Conservation (phyloP, 2,113 vertebrate genomes). For the Siniperca knerii region DNA sequence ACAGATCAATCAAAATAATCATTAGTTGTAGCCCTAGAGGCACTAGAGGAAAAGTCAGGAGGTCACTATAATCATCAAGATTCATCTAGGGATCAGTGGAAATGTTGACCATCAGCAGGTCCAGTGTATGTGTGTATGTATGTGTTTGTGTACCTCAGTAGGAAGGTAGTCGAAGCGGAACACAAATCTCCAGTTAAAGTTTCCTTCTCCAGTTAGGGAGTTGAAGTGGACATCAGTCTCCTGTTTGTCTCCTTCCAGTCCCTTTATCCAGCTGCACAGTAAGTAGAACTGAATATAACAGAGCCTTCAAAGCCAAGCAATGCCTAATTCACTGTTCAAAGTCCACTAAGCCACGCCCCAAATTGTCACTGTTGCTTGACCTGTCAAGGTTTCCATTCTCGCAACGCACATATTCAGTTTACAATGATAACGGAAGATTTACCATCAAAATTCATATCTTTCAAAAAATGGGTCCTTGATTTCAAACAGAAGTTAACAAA, state of each 20-base stretch:
- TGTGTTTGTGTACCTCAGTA: conserved; percentile 79
- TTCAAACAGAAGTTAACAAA: background rate
- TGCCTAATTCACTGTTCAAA: background rate
- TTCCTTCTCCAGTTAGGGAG: conserved; percentile 95
- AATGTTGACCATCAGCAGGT: background rate
- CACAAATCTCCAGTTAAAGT: conserved; percentile 97
- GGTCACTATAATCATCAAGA: background rate
- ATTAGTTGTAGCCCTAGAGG: background rate
- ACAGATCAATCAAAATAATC: background rate
- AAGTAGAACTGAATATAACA: background rate
- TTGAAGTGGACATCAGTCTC: conserved; percentile 97
- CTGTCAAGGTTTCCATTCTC: no score
- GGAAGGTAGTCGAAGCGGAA: conserved; percentile 94
- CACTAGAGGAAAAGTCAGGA: background rate
- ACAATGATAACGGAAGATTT: no score
- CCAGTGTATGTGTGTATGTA: background rate
- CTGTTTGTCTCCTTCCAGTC: conserved; percentile 91
- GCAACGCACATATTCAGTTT: no score
- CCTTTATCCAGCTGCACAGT: conserved; percentile 92
- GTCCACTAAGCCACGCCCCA: background rate
- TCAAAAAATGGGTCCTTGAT: background rate
- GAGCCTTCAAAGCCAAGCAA: background rate
- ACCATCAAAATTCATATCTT: no score
- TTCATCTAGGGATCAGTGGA: background rate
- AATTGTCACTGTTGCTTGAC: background rate